A percentile compares a stretch with the other conserved stretches of the same genome.
phyloP scores from a whole-genome alignment of 1,140 invertebrate species.

The Drosophila grimshawi region DNA sequence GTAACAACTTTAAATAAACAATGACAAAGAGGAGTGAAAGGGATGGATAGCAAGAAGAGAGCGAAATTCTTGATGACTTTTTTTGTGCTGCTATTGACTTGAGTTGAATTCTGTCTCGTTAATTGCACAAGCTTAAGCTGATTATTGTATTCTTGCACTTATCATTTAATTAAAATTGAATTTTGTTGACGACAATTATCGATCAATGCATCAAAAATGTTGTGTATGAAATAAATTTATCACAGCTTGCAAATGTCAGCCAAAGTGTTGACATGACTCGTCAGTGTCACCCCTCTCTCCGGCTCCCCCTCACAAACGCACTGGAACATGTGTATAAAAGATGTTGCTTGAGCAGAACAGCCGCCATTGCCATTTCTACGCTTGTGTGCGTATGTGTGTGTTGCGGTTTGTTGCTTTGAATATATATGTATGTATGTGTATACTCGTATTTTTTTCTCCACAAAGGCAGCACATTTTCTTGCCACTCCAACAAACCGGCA shows the following conservation, averaged over 20 bases:
- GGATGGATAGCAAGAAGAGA: neutral
- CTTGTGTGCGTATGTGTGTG: constrained; percentile 11
- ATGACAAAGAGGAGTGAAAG: constrained; percentile 15
- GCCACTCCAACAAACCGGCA: neutral
- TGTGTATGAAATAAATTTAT: neutral
- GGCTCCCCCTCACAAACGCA: neutral
- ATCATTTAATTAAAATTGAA: constrained; percentile 32
- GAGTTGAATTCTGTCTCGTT: neutral
- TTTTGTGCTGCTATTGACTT: neutral
- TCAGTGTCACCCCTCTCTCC: constrained; percentile 17
- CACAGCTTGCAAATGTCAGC: constrained; percentile 17
- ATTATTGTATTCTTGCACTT: constrained; percentile 23
- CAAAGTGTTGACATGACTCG: constrained; percentile 46
- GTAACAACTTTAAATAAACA: constrained; percentile 51
- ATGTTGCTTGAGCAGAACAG: constrained; percentile 41
- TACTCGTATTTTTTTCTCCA: constrained; percentile 8
- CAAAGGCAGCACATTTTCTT: constrained; percentile 27
- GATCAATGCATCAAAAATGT: constrained; percentile 10
- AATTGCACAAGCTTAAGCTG: constrained; percentile 31
- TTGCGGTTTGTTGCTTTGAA: constrained; percentile 13
- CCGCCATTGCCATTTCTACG: constrained; percentile 34
- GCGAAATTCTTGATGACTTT: constrained; percentile 13
- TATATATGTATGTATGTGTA: neutral
- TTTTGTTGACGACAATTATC: constrained; percentile 5
- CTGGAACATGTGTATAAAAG: constrained; percentile 46